Evolutionary conservation across 2,113 vertebrate genomes (phyloP).

Genomic region (Cynopterus brachyotis): DNA sequence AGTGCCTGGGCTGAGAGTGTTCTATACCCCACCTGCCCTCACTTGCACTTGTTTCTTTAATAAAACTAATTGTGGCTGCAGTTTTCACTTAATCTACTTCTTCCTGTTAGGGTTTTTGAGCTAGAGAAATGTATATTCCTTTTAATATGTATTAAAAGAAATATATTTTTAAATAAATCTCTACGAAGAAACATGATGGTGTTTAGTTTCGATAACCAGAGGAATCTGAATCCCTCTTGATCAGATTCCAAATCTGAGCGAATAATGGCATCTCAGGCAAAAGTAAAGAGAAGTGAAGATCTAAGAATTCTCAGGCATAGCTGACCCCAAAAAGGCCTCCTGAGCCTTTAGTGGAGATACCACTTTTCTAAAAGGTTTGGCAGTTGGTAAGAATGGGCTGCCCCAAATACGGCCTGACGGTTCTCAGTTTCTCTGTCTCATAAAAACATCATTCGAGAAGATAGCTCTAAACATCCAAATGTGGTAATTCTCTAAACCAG

Average conservation of each 20-base stretch:
- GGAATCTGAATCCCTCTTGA: background rate
- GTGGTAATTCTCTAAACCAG: background rate
- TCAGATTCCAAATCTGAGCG: slow-evolving; percentile 3
- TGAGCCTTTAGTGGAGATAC: accelerated
- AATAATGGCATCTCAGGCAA: background rate
- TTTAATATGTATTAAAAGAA: no score
- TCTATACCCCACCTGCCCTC: slow-evolving; percentile 18
- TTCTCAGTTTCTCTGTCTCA: background rate
- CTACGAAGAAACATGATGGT: background rate
- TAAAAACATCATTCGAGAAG: background rate
- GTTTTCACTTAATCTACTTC: slow-evolving; percentile 13
- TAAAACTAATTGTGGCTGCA: background rate
- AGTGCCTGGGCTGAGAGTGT: background rate
- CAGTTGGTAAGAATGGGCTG: background rate
- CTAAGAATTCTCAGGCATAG: background rate
- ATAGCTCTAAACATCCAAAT: background rate
- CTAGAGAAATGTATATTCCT: background rate
- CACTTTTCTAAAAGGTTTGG: background rate
- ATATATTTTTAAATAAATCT: slow-evolving; percentile 32
- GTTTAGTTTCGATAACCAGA: background rate
- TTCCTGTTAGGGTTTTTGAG: background rate
- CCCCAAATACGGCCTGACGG: background rate
- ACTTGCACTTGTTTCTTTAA: slow-evolving; percentile 8
- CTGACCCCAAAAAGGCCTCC: background rate
- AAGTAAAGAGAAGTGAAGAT: background rate